A percentile compares a stretch with the other conserved stretches of the same genome.
Conservation (phyloP, 2,797 vertebrate species). For the Coccyzus lansbergi region DNA sequence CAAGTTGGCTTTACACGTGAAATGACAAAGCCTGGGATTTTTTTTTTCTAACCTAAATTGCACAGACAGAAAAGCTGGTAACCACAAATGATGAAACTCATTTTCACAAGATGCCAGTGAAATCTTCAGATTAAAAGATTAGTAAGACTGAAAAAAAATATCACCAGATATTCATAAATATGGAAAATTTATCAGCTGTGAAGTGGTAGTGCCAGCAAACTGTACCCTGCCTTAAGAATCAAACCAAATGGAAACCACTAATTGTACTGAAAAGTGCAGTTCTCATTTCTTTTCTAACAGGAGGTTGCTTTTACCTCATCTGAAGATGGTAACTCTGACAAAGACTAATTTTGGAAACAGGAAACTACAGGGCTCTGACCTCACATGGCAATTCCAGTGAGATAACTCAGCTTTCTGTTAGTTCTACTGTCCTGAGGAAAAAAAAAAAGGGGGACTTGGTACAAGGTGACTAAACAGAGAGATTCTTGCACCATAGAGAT, state of each 20-base stretch:
- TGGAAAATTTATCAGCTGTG: neutral
- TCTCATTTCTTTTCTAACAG: neutral
- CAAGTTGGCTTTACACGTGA: neutral
- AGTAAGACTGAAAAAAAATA: neutral
- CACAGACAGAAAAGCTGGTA: neutral
- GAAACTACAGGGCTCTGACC: neutral
- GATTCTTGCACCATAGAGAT: neutral
- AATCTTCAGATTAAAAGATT: neutral
- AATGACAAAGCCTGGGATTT: neutral
- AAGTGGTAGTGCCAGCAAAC: neutral
- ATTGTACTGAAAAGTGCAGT: neutral
- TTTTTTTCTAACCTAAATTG: neutral
- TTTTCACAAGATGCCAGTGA: neutral
- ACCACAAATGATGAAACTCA: neutral
- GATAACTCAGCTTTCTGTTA: neutral
- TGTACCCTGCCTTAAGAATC: neutral
- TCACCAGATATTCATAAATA: neutral
- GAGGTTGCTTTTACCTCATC: neutral
- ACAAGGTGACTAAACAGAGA: neutral
- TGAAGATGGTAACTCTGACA: neutral
- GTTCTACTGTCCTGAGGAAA: neutral
- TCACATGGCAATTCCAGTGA: neutral
- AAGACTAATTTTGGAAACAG: slow-evolving; percentile 10
- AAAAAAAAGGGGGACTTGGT: neutral
- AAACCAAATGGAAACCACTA: neutral